These are phyloP conservation scores for Metopolophium dirhodum DNA, from an alignment of 1,140 invertebrate genomes.

Conservation along the genomic window DNA sequence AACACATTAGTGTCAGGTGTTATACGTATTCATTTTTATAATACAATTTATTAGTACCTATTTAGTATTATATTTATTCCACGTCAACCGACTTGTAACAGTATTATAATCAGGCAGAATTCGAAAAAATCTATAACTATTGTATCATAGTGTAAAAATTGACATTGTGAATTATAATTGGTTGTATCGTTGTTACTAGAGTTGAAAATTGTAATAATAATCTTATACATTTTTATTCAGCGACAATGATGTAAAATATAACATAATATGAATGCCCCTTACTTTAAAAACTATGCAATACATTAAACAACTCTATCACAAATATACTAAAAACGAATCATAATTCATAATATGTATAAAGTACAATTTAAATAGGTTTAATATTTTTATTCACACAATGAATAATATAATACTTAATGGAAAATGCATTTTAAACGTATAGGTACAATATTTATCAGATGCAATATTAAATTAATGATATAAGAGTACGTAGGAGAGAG, in stretches of 20 bases:
- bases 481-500: neutral
- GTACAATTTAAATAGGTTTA: neutral
- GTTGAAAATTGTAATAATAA: neutral
- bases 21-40: too few species aligned
- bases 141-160: too few species aligned
- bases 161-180: neutral
- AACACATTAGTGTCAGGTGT: too few species aligned
- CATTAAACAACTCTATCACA: neutral
- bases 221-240: neutral
- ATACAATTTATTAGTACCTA: too few species aligned
- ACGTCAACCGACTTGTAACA: too few species aligned
- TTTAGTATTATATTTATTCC: neutral
- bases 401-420: neutral
- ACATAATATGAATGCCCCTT: neutral
- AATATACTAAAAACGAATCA: neutral
- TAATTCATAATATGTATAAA: neutral
- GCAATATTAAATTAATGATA: neutral
- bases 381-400: neutral
- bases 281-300: conserved; percentile 1
- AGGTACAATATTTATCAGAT: neutral
- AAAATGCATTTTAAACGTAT: neutral
- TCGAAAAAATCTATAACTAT: neutral
- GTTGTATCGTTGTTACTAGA: neutral
- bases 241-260: neutral
- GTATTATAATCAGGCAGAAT: neutral